Conservation (phyloP, 1,140 invertebrate species). For the Cydia fagiglandana region DNA sequence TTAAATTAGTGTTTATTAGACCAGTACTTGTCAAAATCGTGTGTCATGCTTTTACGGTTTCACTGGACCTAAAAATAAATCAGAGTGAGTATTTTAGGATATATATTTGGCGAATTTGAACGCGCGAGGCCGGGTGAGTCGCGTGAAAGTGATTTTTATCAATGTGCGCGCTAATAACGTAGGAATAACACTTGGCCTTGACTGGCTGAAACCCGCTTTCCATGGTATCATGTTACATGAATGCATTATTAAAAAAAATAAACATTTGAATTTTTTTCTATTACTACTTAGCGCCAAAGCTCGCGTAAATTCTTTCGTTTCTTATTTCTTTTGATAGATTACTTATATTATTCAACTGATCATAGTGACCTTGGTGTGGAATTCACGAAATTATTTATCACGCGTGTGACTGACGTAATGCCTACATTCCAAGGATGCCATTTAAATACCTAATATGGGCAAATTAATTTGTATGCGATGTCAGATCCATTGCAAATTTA, state of each 20-base stretch:
- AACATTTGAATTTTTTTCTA: not conserved
- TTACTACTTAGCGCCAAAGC: not conserved
- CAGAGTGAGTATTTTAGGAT: conserved; percentile 65
- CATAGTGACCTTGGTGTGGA: conserved; percentile 15
- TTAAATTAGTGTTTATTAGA: conserved; percentile 57
- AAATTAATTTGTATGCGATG: conserved; percentile 6
- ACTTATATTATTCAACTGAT: not conserved
- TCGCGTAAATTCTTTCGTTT: not conserved
- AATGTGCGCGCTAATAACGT: conserved; percentile 44
- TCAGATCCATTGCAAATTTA: not conserved
- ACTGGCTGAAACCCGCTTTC: conserved; percentile 44
- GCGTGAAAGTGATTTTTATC: conserved; percentile 64
- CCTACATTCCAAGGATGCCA: conserved; percentile 27
- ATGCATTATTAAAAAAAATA: conserved; percentile 26
- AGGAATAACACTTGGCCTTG: conserved; percentile 55
- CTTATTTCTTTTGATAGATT: not conserved
- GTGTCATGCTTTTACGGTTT: conserved; percentile 58
- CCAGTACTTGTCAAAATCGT: conserved; percentile 42
- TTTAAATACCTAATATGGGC: conserved; percentile 19
- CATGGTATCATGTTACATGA: conserved; percentile 46
- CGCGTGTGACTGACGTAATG: conserved; percentile 4
- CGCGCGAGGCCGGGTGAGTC: conserved; percentile 58
- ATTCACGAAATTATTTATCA: conserved; percentile 27
- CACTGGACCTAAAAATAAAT: conserved; percentile 68
- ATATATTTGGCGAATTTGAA: conserved; percentile 71